Conservation (phyloP, 2,113 vertebrate genomes). For the Brachyhypopomus occidentalis region DNA sequence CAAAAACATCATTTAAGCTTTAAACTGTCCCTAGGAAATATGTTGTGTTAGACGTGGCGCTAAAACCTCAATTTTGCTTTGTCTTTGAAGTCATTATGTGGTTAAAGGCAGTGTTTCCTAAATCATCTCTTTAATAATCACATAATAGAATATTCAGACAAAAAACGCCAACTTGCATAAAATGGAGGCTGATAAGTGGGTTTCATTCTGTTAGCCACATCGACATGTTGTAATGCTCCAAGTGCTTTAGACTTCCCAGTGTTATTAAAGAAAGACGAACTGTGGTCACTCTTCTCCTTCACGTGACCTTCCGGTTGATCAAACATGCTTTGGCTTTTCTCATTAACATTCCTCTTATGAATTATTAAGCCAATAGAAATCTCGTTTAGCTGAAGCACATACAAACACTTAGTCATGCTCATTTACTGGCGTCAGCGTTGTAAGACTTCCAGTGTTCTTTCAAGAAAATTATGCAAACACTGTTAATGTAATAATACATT, state of each 20-base stretch:
- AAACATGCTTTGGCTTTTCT: neutral
- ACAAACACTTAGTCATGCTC: constrained; percentile 19
- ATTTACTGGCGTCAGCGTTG: constrained; percentile 18
- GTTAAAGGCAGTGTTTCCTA: constrained; percentile 16
- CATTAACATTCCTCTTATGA: neutral
- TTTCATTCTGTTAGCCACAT: neutral
- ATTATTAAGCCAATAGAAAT: constrained; percentile 9
- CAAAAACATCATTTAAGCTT: neutral
- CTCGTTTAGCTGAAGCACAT: neutral
- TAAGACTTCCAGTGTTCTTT: constrained; percentile 10
- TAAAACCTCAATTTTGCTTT: neutral
- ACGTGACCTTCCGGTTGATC: constrained; percentile 15
- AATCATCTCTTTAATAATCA: constrained; percentile 24
- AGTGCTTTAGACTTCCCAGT: constrained; percentile 11
- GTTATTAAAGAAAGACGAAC: constrained; percentile 5
- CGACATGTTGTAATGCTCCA: constrained; percentile 10
- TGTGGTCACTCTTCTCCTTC: neutral
- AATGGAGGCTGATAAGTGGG: neutral
- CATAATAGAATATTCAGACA: neutral
- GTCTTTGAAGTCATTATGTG: neutral
- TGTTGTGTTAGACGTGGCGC: neutral
- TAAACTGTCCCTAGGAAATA: neutral
- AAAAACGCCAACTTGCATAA: neutral
- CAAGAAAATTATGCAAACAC: neutral
- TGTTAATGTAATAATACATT: neutral